Percentiles rank a stretch among this genome's conserved stretches.
These are phyloP conservation scores for Gulo gulo DNA, from an alignment of 2,113 vertebrate genomes.

Conservation along the genomic window DNA sequence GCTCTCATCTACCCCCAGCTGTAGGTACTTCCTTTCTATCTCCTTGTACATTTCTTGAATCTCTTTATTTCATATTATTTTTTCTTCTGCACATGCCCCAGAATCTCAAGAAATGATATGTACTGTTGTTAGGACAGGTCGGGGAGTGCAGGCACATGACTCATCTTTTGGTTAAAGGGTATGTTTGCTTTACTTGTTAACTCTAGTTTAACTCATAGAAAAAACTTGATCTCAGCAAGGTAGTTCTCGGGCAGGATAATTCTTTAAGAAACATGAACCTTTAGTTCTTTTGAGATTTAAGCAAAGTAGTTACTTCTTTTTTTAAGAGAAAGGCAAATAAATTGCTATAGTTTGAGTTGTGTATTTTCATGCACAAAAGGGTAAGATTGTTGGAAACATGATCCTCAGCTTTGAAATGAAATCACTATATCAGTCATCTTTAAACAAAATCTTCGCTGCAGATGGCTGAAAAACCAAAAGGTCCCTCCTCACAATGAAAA, in stretches of 20 bases:
- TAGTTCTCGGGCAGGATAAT: neutral
- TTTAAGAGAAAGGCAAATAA: slow-evolving; percentile 37
- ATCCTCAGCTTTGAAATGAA: slow-evolving; percentile 33
- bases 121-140: neutral
- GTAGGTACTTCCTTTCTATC: neutral
- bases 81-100: neutral
- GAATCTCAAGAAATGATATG: neutral
- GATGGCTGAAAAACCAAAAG: neutral
- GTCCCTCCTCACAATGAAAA: neutral
- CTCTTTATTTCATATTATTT: neutral
- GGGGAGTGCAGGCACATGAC: neutral
- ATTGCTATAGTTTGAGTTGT: neutral
- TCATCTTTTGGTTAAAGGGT: neutral
- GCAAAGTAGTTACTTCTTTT: slow-evolving; percentile 3
- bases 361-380: neutral
- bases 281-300: slow-evolving; percentile 17
- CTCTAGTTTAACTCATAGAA: neutral
- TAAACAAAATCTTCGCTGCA: neutral
- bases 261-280: neutral
- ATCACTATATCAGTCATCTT: slow-evolving; percentile 43
- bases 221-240: neutral
- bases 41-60: neutral
- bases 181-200: slow-evolving; percentile 24
- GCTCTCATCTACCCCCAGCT: neutral
- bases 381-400: neutral